Evolutionary conservation across 2,113 vertebrate species (phyloP).

Genomic region (Rhabdomys dilectus): DNA sequence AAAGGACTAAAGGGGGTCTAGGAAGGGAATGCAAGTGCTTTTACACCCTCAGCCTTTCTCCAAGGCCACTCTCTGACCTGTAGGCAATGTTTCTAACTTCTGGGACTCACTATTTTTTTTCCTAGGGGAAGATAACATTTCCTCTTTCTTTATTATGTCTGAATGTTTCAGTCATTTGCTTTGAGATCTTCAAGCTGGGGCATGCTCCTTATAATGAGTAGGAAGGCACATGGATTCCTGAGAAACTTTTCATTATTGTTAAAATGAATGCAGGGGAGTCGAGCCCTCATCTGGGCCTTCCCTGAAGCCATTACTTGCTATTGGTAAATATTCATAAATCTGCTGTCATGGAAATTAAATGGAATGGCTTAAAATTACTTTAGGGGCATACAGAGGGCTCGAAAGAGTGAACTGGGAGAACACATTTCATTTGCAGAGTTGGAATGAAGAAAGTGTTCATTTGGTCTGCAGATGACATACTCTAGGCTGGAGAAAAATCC

Average conservation of each 20-base stretch:
- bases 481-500: slow-evolving; percentile 1
- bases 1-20: not conserved
- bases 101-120: slow-evolving; percentile 32
- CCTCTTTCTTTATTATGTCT: slow-evolving; percentile 9
- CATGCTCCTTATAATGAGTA: slow-evolving; percentile 59
- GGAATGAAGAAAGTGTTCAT: slow-evolving; percentile 51
- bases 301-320: slow-evolving; percentile 42
- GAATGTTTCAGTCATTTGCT: slow-evolving; percentile 59
- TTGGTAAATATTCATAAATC: slow-evolving; percentile 80
- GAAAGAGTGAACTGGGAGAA: slow-evolving; percentile 52
- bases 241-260: slow-evolving; percentile 67
- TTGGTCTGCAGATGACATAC: not conserved
- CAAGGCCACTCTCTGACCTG: slow-evolving; percentile 43
- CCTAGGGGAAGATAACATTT: not conserved
- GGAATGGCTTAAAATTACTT: slow-evolving; percentile 78
- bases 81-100: slow-evolving; percentile 21
- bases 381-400: slow-evolving; percentile 44
- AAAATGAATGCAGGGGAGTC: slow-evolving; percentile 45
- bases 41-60: not conserved
- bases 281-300: slow-evolving; percentile 59
- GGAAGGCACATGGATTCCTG: slow-evolving; percentile 52
- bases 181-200: slow-evolving; percentile 64
- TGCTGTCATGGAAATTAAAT: slow-evolving; percentile 75
- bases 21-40: slow-evolving; percentile 18
- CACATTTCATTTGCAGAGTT: slow-evolving; percentile 64